Evolutionary conservation across 2,888 invertebrate species (phyloP).

Genomic region (Drosophila cracens): DNA sequence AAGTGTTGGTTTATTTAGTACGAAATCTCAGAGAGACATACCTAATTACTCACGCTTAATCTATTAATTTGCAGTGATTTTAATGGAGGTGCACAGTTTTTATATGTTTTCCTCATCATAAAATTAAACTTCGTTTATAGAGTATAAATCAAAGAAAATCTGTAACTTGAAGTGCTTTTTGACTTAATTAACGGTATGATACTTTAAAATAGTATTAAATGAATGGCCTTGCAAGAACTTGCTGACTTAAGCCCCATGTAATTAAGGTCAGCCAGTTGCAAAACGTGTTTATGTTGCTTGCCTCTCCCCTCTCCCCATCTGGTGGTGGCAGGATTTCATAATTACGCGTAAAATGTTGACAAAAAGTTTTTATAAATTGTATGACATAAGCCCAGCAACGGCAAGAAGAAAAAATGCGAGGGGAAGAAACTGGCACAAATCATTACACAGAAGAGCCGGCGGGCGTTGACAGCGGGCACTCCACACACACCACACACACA

Average conservation of each 20-base stretch:
- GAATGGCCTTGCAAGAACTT: constrained; percentile 22
- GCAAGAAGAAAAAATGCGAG: not conserved
- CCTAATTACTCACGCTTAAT: not conserved
- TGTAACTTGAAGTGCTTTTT: not conserved
- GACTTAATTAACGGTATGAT: too few relatives aligned
- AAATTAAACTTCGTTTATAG: not conserved
- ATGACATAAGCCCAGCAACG: constrained; percentile 54
- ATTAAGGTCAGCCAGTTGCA: constrained; percentile 60
- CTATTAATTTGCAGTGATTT: not conserved
- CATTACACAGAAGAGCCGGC: constrained; percentile 46
- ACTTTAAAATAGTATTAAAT: constrained; percentile 15
- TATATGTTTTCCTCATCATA: too few relatives aligned
- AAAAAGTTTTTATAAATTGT: constrained; percentile 56
- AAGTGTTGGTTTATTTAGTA: not conserved
- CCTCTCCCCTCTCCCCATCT: not conserved
- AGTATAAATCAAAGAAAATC: not conserved
- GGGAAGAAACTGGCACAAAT: constrained; percentile 55
- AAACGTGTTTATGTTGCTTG: constrained; percentile 25
- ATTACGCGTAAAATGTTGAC: constrained; percentile 39
- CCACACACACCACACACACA: constrained; percentile 29
- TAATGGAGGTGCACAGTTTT: not conserved
- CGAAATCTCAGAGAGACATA: not conserved
- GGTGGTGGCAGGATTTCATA: constrained; percentile 10
- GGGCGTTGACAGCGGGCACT: constrained; percentile 54
- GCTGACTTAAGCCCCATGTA: constrained; percentile 31